Percentiles rank a stretch among this genome's conserved stretches.
Evolutionary conservation across 1,140 invertebrate species (phyloP).

Genomic region (Drosophila navojoa): DNA sequence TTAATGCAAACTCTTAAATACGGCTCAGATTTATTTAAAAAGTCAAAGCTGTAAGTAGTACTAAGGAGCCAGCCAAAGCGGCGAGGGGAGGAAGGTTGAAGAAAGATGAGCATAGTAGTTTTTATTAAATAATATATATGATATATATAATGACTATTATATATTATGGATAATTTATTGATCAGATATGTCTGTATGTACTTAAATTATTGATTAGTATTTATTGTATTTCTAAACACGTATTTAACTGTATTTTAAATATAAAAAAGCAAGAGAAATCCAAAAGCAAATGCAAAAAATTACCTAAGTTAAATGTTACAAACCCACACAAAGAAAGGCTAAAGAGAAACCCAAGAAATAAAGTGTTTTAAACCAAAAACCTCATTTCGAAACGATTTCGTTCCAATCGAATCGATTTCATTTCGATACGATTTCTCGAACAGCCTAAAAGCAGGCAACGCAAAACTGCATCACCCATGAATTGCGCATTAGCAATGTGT

Average conservation of each 20-base stretch:
- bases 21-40: constrained; percentile 19
- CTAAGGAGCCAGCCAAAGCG: constrained; percentile 5
- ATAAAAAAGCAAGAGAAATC: constrained; percentile 64
- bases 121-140: constrained; percentile 48
- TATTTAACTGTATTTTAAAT: constrained; percentile 75
- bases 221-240: constrained; percentile 66
- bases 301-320: constrained; percentile 58
- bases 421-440: background rate
- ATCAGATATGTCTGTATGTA: constrained; percentile 37
- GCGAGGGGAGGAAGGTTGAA: constrained; percentile 3
- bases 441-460: constrained; percentile 59
- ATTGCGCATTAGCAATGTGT: constrained; percentile 66
- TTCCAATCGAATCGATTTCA: constrained; percentile 54
- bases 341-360: constrained; percentile 74
- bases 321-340: constrained; percentile 53
- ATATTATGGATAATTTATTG: constrained; percentile 76
- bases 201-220: constrained; percentile 82
- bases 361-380: constrained; percentile 78
- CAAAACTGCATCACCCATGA: constrained; percentile 50
- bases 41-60: constrained; percentile 5
- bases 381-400: constrained; percentile 1
- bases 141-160: constrained; percentile 44
- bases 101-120: constrained; percentile 73
- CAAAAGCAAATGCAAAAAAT: constrained; percentile 37
- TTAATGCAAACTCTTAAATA: constrained; percentile 28